Evolutionary conservation across 2,888 invertebrate genomes (phyloP), one percentile per base, ranked within the genome.

Genomic region (Harmothoe impar): DNA sequence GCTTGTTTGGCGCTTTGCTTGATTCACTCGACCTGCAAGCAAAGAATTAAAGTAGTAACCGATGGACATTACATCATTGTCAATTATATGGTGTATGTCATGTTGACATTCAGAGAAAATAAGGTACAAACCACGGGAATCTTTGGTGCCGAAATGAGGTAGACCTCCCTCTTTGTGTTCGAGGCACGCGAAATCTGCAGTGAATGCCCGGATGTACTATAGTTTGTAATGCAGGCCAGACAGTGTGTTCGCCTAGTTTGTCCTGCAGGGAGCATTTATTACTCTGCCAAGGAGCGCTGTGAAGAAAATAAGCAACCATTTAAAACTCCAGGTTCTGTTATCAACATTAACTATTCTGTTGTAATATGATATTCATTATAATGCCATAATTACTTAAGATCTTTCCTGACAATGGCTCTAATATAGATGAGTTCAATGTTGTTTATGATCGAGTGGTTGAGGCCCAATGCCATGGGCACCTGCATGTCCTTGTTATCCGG

Each of bases 121-220:
- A 12, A 33, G 0, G 12, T 62, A 68, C 62, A 89, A 68, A 89
- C 62, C 68, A 62, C 33, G 25, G 0, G 15, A 89, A 29, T 12
- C 20, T 52, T 20, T 0, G 3, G 51, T 77, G 33, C 43, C 0
- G 35, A 89, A 89, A 89, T 89, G 78, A 54, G 89, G 68, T 43
- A 89, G 89, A 89, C 89, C 89, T 89, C 89, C 89, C 89, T 72
- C 86, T 86, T 86, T 86, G 86, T 86, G 25, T 54, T 51, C 17
- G n/a, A 54, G 86, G 20, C 29, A 54, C 54, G 54, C 86, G 86
- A 86, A 86, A 51, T 54, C 54, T 25, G 54, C 56, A 25, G n/a
- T 51, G 10, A 54, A n/a, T 86, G 52, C 86, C 86, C 86, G 86
- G 86, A 86, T 86, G 86, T 17, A 31, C 54, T 86, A 29, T 86